phyloP scores from a whole-genome alignment of 2,797 vertebrate species.

The Lindbergichthys nudifrons region DNA sequence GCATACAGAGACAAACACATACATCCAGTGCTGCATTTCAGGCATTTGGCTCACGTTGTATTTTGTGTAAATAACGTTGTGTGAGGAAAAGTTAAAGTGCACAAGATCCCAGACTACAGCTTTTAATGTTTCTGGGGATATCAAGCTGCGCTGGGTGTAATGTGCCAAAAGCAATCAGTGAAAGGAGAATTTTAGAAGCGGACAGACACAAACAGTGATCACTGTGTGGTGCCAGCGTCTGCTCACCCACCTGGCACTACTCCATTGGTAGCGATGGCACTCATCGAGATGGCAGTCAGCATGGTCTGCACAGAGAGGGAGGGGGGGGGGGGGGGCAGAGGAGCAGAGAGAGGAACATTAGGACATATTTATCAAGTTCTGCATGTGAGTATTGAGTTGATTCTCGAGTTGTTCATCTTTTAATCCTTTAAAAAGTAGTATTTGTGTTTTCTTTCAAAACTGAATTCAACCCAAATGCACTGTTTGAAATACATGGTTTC shows the following conservation, averaged over 20 bases:
- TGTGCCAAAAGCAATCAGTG: constrained; percentile 73
- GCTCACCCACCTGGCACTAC: constrained; percentile 97
- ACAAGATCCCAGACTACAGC: constrained; percentile 61
- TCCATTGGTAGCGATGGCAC: constrained; percentile 97
- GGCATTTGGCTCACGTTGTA: constrained; percentile 56
- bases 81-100: constrained; percentile 59
- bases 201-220: constrained; percentile 73
- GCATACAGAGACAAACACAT: constrained; percentile 29
- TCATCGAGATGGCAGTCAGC: constrained; percentile 99
- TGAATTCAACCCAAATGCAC: not conserved
- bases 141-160: constrained; percentile 66
- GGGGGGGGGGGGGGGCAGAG: constrained; percentile 27
- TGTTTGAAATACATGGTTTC: not conserved
- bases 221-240: constrained; percentile 72
- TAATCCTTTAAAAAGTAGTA: not conserved
- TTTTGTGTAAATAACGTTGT: constrained; percentile 68
- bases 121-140: constrained; percentile 68
- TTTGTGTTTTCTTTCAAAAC: constrained; percentile 1
- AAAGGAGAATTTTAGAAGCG: constrained; percentile 70
- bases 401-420: not conserved
- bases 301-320: constrained; percentile 88
- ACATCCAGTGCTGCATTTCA: constrained; percentile 24
- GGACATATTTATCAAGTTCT: constrained; percentile 24
- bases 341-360: constrained; percentile 28
- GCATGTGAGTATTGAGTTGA: not conserved